Evolutionary conservation across 2,888 invertebrate genomes (phyloP).

Genomic region (Synergus japonicus): DNA sequence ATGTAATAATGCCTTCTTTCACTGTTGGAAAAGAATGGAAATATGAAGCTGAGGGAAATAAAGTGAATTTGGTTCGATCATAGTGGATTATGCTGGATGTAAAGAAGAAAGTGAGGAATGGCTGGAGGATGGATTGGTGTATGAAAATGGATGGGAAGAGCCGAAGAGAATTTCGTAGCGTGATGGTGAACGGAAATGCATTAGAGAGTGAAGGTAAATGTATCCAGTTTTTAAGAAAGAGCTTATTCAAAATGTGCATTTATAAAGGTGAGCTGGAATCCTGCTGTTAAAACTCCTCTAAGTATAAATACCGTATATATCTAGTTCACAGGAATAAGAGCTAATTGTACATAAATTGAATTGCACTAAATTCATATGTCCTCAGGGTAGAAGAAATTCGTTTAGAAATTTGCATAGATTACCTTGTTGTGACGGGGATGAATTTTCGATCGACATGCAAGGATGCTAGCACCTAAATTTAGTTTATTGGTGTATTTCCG

Average conservation of each 20-base stretch:
- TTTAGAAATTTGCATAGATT: not conserved
- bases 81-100: constrained; percentile 41
- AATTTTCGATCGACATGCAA: not conserved
- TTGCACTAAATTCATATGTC: not conserved
- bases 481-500: not conserved
- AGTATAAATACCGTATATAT: too few relatives aligned
- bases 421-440: not conserved
- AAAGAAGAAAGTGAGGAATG: constrained; percentile 25
- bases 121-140: constrained; percentile 22
- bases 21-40: not conserved
- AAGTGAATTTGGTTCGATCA: constrained; percentile 36
- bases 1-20: not conserved
- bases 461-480: not conserved
- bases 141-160: constrained; percentile 17
- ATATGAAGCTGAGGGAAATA: constrained; percentile 4
- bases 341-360: not conserved
- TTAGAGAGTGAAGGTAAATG: constrained; percentile 18
- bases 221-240: constrained; percentile 25
- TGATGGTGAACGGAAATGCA: constrained; percentile 33
- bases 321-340: too few relatives aligned
- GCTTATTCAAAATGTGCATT: not conserved
- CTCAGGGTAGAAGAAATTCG: not conserved
- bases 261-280: not conserved
- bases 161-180: constrained; percentile 1
- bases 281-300: too few relatives aligned